Evolutionary conservation across 35 echinoderm and acorn worm species (phyloP).

Genomic region (Heliocidaris tuberculata): DNA sequence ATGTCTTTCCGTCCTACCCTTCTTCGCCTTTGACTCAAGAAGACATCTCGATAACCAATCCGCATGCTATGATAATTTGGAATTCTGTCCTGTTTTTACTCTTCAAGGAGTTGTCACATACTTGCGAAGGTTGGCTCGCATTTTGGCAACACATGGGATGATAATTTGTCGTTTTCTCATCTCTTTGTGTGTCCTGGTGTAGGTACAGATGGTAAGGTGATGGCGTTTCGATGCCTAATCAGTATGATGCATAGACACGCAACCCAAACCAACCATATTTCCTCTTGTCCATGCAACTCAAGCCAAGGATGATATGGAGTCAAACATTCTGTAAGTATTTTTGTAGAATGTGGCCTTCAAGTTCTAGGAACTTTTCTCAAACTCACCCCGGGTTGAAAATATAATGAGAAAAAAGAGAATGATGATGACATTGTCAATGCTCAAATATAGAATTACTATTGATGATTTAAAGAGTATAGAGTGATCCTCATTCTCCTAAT

Average conservation of each 20-base stretch:
- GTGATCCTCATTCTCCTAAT: background rate
- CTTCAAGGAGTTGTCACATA: background rate
- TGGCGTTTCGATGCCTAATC: background rate
- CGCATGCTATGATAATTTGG: slow-evolving; percentile 30
- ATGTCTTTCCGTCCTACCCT: background rate
- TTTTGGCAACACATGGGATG: slow-evolving; percentile 19
- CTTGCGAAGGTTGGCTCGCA: background rate
- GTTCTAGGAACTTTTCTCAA: background rate
- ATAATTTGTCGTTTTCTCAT: slow-evolving; percentile 21
- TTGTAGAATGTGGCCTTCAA: background rate
- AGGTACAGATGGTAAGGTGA: slow-evolving; percentile 28
- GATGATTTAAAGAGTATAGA: background rate
- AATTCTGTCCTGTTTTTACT: background rate
- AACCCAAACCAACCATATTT: background rate
- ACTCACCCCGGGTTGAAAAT: background rate
- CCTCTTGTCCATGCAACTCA: background rate
- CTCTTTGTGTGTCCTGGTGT: slow-evolving; percentile 12
- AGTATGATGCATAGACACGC: slow-evolving; percentile 31
- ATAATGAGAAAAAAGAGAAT: background rate
- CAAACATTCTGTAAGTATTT: slow-evolving; percentile 20
- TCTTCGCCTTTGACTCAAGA: background rate
- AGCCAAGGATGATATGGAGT: background rate
- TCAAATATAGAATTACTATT: background rate
- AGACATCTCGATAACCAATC: background rate
- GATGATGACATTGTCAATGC: background rate